Conservation (phyloP, 2,113 vertebrate genomes). For the Sinocyclocheilus grahami region DNA sequence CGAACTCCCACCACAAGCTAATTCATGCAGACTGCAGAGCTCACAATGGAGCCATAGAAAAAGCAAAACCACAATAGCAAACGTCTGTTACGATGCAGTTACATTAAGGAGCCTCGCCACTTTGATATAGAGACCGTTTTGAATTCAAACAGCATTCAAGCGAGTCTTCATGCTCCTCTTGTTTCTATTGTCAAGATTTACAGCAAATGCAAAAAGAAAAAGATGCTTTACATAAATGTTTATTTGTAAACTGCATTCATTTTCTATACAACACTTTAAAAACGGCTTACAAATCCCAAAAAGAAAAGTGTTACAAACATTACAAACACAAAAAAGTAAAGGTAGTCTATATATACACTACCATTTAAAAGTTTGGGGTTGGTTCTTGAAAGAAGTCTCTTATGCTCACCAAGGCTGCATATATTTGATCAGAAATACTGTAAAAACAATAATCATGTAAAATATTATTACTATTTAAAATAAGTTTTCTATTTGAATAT, state of each 20-base stretch:
- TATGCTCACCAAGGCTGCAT: background rate
- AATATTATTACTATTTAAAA: background rate
- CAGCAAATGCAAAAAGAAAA: background rate
- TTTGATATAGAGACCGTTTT: conserved; percentile 15
- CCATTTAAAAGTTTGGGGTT: background rate
- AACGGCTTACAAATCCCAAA: background rate
- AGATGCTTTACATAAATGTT: background rate
- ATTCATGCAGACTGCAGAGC: conserved; percentile 4
- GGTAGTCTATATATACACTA: background rate
- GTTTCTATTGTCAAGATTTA: background rate
- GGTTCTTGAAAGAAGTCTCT: background rate
- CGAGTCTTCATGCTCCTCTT: background rate
- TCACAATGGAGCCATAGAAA: conserved; percentile 44
- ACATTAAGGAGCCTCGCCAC: background rate
- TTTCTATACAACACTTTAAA: background rate
- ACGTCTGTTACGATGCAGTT: background rate
- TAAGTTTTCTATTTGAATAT: background rate
- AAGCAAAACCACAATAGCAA: conserved; percentile 39
- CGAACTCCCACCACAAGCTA: background rate
- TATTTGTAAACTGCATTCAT: background rate
- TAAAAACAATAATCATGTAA: background rate
- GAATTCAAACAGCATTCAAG: background rate
- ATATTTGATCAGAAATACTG: background rate
- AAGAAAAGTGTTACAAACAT: background rate
- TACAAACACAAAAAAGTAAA: background rate